These are phyloP conservation scores for Hypsibius dujardini DNA, from an alignment of 1,140 invertebrate species.

Conservation along the genomic window DNA sequence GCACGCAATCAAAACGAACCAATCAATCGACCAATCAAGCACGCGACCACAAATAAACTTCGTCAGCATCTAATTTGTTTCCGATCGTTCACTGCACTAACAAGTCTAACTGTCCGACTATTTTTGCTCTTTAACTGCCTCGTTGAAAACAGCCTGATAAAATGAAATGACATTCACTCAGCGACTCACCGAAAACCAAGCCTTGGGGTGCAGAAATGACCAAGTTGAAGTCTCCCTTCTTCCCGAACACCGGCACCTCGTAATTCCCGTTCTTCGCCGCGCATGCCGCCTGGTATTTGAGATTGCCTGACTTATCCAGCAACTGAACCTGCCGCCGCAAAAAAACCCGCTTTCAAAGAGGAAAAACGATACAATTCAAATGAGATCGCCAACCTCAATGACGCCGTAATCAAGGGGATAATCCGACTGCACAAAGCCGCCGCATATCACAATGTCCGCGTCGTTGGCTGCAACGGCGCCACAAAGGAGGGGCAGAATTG, in stretches of 20 bases:
- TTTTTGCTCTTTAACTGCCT: no score
- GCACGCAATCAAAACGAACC: no score
- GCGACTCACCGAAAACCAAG: conserved; percentile 58
- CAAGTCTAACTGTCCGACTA: no score
- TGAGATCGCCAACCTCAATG: conserved; percentile 74
- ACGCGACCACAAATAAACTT: no score
- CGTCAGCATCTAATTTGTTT: no score
- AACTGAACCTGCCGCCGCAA: neutral
- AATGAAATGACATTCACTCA: no score
- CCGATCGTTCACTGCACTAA: no score
- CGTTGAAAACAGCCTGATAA: no score
- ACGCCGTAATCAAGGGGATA: conserved; percentile 73
- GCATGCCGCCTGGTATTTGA: conserved; percentile 88
- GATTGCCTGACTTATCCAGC: conserved; percentile 54
- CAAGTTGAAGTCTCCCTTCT: conserved; percentile 62
- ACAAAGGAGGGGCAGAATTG: no score
- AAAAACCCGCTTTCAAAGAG: conserved; percentile 41
- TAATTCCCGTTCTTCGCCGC: conserved; percentile 95
- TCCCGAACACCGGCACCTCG: conserved; percentile 85
- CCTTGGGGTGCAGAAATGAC: conserved; percentile 62
- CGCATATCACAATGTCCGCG: conserved; percentile 73
- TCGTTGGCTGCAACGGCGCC: no score
- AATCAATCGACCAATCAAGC: no score
- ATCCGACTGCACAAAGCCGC: conserved; percentile 82
- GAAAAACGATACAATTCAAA: no score